Evolutionary conservation across 2,113 vertebrate genomes (phyloP).

Genomic region (Myotis brandtii): DNA sequence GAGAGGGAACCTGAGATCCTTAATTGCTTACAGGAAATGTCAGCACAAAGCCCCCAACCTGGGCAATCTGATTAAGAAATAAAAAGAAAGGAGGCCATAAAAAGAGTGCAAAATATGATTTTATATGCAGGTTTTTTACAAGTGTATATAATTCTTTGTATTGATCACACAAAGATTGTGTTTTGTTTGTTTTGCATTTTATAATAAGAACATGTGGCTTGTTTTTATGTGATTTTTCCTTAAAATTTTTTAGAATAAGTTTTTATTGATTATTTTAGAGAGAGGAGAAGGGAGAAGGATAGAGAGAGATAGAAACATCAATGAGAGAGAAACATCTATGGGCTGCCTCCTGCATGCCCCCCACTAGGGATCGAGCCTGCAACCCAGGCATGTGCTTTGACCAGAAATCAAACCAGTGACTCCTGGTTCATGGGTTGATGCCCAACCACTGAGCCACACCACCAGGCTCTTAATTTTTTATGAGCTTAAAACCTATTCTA

Average conservation of each 20-base stretch:
- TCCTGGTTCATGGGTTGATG: too few species aligned
- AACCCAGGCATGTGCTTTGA: too few species aligned
- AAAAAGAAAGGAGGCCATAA: not conserved
- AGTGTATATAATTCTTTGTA: not conserved
- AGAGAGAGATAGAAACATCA: too few species aligned
- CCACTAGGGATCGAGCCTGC: too few species aligned
- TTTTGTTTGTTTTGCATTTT: not conserved
- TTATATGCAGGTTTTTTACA: not conserved
- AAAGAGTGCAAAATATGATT: not conserved
- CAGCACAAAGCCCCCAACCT: not conserved
- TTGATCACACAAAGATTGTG: not conserved
- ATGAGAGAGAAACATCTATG: too few species aligned
- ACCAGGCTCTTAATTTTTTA: not conserved
- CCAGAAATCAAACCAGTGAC: too few species aligned
- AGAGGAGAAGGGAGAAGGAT: too few species aligned
- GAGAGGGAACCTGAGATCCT: not conserved
- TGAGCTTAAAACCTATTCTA: constrained; percentile 21
- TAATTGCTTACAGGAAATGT: not conserved
- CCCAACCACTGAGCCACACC: too few species aligned
- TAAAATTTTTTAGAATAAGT: too few species aligned
- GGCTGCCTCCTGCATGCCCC: too few species aligned
- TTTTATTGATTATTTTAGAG: too few species aligned
- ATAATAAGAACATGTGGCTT: not conserved
- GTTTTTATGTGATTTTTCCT: not conserved
- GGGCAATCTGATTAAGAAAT: not conserved